phyloP scores from a whole-genome alignment of 1,140 invertebrate species.

The Andricus grossulariae region DNA sequence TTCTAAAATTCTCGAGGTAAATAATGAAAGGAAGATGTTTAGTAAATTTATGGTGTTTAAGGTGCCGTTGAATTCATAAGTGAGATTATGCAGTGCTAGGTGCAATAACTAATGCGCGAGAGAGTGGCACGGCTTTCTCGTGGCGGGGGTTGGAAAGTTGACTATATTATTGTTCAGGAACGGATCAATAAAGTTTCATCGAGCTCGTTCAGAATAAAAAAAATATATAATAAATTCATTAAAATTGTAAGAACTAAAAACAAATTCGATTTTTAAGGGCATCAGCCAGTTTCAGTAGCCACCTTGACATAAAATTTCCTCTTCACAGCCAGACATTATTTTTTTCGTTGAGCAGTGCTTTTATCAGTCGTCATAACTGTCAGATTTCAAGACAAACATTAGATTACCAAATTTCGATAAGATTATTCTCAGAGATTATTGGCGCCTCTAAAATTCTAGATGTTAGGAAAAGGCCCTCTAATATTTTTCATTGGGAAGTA shows the following conservation, averaged over 20 bases:
- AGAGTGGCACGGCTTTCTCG: conserved; percentile 53
- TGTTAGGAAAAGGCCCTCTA: not conserved
- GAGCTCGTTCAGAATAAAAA: not conserved
- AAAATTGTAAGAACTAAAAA: too few relatives aligned
- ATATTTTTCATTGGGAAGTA: not conserved
- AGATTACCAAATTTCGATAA: conserved; percentile 66
- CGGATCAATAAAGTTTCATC: not conserved
- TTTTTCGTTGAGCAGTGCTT: not conserved
- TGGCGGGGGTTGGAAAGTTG: conserved; percentile 36
- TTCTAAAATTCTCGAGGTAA: not conserved
- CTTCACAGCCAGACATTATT: not conserved
- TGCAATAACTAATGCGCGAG: conserved; percentile 41
- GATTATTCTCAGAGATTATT: conserved; percentile 53
- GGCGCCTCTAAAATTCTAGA: not conserved
- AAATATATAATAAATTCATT: too few relatives aligned
- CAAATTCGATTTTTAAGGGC: too few relatives aligned
- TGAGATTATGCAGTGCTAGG: conserved; percentile 37
- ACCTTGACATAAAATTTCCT: not conserved
- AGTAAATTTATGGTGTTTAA: conserved; percentile 16
- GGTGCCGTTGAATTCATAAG: conserved; percentile 18
- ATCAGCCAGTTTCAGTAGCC: too few relatives aligned
- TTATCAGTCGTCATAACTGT: conserved; percentile 4
- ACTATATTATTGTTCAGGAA: not conserved
- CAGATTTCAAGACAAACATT: not conserved
- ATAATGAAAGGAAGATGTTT: conserved; percentile 11